phyloP scores from a whole-genome alignment of 1,140 invertebrate genomes.

The Drosophila lacteicornis region DNA sequence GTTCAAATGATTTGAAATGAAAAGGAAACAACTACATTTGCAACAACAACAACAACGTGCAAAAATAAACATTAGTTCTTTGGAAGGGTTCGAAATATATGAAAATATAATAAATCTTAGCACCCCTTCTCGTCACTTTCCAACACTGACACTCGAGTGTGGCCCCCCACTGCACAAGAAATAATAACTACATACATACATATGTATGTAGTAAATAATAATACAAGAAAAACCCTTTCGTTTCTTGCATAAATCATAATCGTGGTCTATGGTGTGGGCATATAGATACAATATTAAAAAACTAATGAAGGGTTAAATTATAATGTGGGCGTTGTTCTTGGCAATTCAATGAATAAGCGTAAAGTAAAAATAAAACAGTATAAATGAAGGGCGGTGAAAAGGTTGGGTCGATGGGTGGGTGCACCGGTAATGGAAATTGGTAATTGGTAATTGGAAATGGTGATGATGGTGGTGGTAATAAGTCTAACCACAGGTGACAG shows the following conservation, averaged over 20 bases:
- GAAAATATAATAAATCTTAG: constrained; percentile 9
- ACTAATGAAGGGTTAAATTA: constrained; percentile 23
- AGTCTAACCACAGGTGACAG: constrained; percentile 37
- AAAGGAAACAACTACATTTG: constrained; percentile 50
- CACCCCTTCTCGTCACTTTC: background rate
- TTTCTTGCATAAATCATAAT: constrained; percentile 12
- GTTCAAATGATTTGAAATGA: constrained; percentile 12
- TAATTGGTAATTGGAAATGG: background rate
- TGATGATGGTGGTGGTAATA: constrained; percentile 1
- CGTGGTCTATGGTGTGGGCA: background rate
- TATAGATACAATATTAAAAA: constrained; percentile 7
- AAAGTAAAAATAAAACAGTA: background rate
- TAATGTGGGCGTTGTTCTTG: constrained; percentile 35
- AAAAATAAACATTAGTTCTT: constrained; percentile 47
- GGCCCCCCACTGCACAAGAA: background rate
- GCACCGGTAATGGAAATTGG: constrained; percentile 1
- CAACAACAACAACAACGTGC: constrained; percentile 77
- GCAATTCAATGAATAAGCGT: constrained; percentile 17
- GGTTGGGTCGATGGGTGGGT: constrained; percentile 3
- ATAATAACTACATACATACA: background rate
- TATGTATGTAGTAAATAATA: constrained; percentile 4
- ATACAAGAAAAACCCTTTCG: constrained; percentile 1
- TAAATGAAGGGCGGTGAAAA: background rate
- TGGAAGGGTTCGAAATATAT: constrained; percentile 1
- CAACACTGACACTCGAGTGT: constrained; percentile 3